phyloP scores from a whole-genome alignment of 2,888 invertebrate genomes.

The Adelognathus sp. region DNA sequence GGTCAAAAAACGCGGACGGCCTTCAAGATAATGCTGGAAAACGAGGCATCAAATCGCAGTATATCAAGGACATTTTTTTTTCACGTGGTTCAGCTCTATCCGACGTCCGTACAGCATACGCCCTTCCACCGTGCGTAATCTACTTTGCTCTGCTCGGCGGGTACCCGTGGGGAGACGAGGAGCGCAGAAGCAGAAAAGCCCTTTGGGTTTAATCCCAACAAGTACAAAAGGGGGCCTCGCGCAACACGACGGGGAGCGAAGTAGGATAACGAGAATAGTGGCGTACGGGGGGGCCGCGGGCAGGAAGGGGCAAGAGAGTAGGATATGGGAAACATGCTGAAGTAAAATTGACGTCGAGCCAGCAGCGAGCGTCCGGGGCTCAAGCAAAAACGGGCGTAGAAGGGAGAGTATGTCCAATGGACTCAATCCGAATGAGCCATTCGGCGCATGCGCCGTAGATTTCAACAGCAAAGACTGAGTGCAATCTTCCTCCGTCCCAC shows the following conservation, averaged over 20 bases:
- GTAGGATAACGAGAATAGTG: not conserved
- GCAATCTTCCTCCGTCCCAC: slow-evolving; percentile 41
- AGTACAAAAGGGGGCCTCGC: slow-evolving; percentile 64
- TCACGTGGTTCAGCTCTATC: too few species aligned
- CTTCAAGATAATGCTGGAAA: too few species aligned
- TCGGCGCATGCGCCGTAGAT: slow-evolving; percentile 68
- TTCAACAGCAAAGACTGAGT: slow-evolving; percentile 24
- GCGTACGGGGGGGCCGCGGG: not conserved
- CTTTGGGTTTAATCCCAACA: slow-evolving; percentile 61
- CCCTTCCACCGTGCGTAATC: not conserved
- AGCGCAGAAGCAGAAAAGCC: slow-evolving; percentile 25
- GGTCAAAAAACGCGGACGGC: too few species aligned
- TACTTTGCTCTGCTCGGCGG: not conserved
- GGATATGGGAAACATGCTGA: slow-evolving; percentile 62
- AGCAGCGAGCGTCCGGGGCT: slow-evolving; percentile 69
- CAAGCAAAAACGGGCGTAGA: slow-evolving; percentile 64
- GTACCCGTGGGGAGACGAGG: not conserved
- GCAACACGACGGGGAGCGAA: not conserved
- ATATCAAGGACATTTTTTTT: too few species aligned
- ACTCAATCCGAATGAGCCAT: slow-evolving; percentile 45
- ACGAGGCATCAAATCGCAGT: too few species aligned
- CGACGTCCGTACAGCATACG: slow-evolving; percentile 12
- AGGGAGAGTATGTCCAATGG: slow-evolving; percentile 69
- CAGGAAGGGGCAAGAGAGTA: not conserved
- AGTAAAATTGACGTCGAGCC: slow-evolving; percentile 75